Base-by-base conservation (phyloP, 2,113 vertebrate genomes). In the Callipepla squamata region DNA sequence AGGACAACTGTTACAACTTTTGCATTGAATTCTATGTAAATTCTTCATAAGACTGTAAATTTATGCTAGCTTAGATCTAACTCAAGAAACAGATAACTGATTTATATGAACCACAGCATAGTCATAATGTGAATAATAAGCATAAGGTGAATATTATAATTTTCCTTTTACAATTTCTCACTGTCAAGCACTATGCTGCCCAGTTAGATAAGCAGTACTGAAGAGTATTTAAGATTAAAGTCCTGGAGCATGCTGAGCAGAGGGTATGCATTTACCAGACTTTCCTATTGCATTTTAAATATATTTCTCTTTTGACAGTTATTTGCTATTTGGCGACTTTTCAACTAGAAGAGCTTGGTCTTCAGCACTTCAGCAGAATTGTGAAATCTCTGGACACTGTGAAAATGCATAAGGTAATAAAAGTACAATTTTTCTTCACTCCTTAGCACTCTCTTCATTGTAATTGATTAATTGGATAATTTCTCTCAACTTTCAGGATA, bases 311-410 rank as follows among this genome's bases (percentile, higher is more conserved):
- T 78, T 95, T 97, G 80, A n/a, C 51, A 99, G 99, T 99, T 93
- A 96, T 99, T 93, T 98, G 98, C 95, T 99, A 99, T 86, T 96
- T 99, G 92, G 96, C 98, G 75, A 97, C 94, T 5, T 99, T 99
- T 98, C 96, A 94, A 78, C 96, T 99, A 22, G 98, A 98, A 72
- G 98, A 99, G 50, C 97, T 99, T 1, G 99, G 99, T 92, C 76
- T 99, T 77, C 97, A 95, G 67, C 34, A 62, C 63, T 99, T 99
- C 94, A 93, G 96, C 42, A 98, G 82, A 97, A 98, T 99, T 63
- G 63, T 99, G 82, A 98, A 94, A 94, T 98, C 98, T 58, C 97
- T 98, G 94, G 98, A 98, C 18, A 17, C 34, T 38, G 89, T 84
- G 89, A 99, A 98, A 96, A 98, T 98, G 92, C 89, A 96, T 89